These are phyloP conservation scores for Drosophila multiciliata DNA, from an alignment of 2,888 invertebrate genomes.

Conservation along the genomic window DNA sequence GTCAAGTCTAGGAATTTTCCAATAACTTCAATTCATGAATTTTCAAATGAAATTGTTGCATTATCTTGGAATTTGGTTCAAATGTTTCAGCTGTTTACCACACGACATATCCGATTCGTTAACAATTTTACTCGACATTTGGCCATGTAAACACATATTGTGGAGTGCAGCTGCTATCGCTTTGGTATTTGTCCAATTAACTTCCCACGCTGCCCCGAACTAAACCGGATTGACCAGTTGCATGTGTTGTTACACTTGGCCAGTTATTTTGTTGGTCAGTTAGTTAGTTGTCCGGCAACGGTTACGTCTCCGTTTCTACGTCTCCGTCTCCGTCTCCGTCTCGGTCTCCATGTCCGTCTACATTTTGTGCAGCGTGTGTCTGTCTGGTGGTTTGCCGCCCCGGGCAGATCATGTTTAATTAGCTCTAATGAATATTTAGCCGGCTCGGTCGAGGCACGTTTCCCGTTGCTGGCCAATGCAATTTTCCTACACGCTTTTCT, in stretches of 20 bases:
- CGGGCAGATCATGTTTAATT: constrained; percentile 75
- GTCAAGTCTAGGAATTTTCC: background rate
- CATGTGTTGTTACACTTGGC: constrained; percentile 35
- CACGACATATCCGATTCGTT: constrained; percentile 1
- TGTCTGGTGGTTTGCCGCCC: constrained; percentile 23
- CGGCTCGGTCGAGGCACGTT: constrained; percentile 48
- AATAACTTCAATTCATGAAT: background rate
- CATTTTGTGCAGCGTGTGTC: constrained; percentile 6
- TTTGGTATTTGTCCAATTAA: constrained; percentile 13
- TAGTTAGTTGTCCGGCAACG: constrained; percentile 29
- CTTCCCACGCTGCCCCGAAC: constrained; percentile 12
- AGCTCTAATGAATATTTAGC: constrained; percentile 79
- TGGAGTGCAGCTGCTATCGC: constrained; percentile 11
- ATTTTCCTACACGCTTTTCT: constrained; percentile 71
- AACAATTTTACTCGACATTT: background rate
- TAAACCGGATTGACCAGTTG: constrained; percentile 47
- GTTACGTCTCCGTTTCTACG: background rate
- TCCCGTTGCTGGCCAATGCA: constrained; percentile 49
- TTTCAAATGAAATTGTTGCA: background rate
- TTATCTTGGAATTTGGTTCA: background rate
- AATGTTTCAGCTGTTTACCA: background rate
- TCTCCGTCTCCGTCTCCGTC: background rate
- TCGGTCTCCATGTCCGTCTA: background rate
- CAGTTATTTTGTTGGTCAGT: constrained; percentile 42
- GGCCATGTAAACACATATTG: background rate